Evolutionary conservation across 2,888 invertebrate genomes (phyloP).

Genomic region (Orthosia gracilis): DNA sequence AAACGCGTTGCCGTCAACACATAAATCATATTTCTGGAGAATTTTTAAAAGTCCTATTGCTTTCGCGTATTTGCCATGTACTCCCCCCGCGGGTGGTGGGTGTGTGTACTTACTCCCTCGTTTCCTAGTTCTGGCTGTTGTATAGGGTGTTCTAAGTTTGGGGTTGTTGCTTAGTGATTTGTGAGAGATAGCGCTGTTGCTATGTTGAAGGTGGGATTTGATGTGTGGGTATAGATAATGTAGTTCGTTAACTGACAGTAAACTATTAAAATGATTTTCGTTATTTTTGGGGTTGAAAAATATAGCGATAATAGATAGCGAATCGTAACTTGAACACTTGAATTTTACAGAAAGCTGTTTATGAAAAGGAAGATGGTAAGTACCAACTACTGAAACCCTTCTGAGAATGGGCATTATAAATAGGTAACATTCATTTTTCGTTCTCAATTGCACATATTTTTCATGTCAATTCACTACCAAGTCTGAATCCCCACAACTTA

Average conservation of each 20-base stretch:
- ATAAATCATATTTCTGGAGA: constrained; percentile 92
- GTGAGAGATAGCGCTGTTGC: constrained; percentile 53
- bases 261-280: no score
- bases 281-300: neutral
- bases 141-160: constrained; percentile 77
- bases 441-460: accelerated
- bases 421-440: neutral
- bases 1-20: constrained; percentile 90
- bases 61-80: constrained; percentile 92
- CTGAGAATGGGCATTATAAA: neutral
- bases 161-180: constrained; percentile 66
- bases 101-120: constrained; percentile 91
- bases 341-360: no score
- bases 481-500: neutral
- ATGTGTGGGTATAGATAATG: neutral
- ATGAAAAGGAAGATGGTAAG: neutral
- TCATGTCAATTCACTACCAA: no score
- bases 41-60: constrained; percentile 92
- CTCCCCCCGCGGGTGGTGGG: constrained; percentile 83
- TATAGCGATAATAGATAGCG: accelerated
- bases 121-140: constrained; percentile 88
- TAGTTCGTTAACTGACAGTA: neutral
- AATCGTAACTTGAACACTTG: neutral
- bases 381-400: no score
- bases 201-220: constrained; percentile 15